Base-by-base conservation (phyloP, 2,888 invertebrate genomes). In the Acleris holmiana region DNA sequence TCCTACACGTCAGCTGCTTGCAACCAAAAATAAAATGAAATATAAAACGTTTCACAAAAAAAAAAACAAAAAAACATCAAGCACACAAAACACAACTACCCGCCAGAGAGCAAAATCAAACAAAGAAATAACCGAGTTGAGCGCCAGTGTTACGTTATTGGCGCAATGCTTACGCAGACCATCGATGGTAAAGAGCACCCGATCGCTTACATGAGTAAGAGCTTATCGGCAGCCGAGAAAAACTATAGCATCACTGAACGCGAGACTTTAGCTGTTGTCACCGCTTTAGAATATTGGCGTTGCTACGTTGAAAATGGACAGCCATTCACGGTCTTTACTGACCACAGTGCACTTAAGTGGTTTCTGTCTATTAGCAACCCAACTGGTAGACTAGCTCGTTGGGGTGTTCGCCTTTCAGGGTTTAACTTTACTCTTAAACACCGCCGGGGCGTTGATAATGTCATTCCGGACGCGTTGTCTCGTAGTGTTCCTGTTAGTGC, bases 241-340 rank as follows among this genome's bases (percentile, higher is more conserved):
- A 70, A 69, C 13, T 71, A 72, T 19, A 61, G 60, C 41, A 56
- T 59, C 4, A 70, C 70, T 0, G 68, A 70, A 58, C 21, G 70
- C 2, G 68, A 71, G 48, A 21, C 67, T 5, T 25, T 71, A 8
- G 68, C 67, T 1, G 68, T 71, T 7, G 18, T 69, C 13, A 49
- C 44, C 2, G 60, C 71, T 0, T 7, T 69, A 3, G 71, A 71
- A 40, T 54, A 70, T 44, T 70, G 67, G 64, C 41, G 65, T 13
- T 65, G 67, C 15, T 71, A 71, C 35, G 13, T 71, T 1, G 69
- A 67, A 19, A 23, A 53, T 10, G 46, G 51, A 0, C 21, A 47
- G 19, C 15, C 53, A 7, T 65, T 68, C 21, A 60, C 54, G 0
- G 65, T 69, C 4, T 67, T 41, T 29, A 68, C 67, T 0, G 67